Percentiles rank a stretch among this genome's conserved stretches.
Conservation (phyloP, 2,888 invertebrate genomes). For the Ditula angustiorana region DNA sequence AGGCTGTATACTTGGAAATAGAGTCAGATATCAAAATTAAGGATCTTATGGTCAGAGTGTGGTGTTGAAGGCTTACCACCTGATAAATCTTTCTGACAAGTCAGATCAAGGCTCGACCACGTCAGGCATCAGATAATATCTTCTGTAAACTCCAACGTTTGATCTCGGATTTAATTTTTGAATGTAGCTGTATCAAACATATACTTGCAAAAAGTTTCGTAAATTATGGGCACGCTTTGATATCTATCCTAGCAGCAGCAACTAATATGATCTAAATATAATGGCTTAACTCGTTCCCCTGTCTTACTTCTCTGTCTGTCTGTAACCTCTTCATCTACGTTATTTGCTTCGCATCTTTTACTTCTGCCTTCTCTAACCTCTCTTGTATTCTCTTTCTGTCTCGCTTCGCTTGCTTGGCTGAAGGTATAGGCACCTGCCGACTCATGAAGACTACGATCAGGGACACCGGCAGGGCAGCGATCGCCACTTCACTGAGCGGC, state of each 20-base stretch:
- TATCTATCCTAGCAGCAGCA: background rate
- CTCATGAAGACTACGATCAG: slow-evolving; percentile 89
- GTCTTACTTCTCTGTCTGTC: slow-evolving; percentile 1
- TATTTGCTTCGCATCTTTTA: background rate
- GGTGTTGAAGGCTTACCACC: no score
- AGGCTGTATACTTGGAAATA: no score
- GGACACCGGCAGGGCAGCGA: slow-evolving; percentile 90
- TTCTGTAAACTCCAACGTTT: no score
- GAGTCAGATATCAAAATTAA: no score
- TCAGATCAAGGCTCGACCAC: no score
- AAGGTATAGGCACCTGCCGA: slow-evolving; percentile 90
- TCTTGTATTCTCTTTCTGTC: slow-evolving; percentile 71
- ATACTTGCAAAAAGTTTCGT: background rate
- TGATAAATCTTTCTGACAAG: no score
- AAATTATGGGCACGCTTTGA: background rate
- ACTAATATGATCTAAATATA: background rate
- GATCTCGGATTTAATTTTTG: no score
- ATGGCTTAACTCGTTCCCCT: slow-evolving; percentile 19
- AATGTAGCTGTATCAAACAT: no score
- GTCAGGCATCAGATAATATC: no score
- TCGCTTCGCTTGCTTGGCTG: slow-evolving; percentile 80
- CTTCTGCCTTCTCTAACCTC: slow-evolving; percentile 57
- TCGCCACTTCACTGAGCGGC: slow-evolving; percentile 89
- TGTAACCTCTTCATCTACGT: slow-evolving; percentile 51
- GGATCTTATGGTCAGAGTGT: no score